phyloP scores from a whole-genome alignment of 2,113 vertebrate species.

The Carettochelys insculpta region DNA sequence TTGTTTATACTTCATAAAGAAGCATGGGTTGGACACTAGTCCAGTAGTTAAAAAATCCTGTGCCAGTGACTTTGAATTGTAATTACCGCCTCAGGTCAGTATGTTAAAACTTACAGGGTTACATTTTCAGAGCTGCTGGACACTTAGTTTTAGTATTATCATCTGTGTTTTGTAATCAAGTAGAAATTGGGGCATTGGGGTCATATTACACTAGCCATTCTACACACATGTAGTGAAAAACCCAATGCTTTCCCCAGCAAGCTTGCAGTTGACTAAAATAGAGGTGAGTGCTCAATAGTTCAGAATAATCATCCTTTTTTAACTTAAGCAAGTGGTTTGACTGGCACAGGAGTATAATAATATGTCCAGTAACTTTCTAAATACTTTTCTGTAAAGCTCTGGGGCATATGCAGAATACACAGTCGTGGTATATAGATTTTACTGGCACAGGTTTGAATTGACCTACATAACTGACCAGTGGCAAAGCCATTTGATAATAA shows the following conservation, averaged over 20 bases:
- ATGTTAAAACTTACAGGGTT: accelerated
- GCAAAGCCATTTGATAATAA: background rate
- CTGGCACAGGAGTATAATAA: background rate
- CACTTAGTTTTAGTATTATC: accelerated
- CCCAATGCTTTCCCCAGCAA: background rate
- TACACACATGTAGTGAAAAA: accelerated
- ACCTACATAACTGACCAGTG: background rate
- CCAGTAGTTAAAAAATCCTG: background rate
- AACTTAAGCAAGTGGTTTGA: background rate
- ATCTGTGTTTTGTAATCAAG: background rate
- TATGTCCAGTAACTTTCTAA: accelerated
- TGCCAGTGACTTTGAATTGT: background rate
- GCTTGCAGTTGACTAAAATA: background rate
- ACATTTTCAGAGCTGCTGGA: background rate
- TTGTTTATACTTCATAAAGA: background rate
- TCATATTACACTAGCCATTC: accelerated
- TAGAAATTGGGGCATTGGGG: background rate
- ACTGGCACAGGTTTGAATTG: background rate
- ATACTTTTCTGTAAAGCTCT: background rate
- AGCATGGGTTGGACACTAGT: background rate
- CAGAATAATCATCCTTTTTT: background rate
- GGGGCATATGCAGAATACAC: background rate
- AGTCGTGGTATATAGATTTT: background rate
- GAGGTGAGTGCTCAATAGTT: background rate
- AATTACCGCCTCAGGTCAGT: accelerated